Base-by-base conservation (phyloP, 2,888 invertebrate genomes). In the Noctua janthe region DNA sequence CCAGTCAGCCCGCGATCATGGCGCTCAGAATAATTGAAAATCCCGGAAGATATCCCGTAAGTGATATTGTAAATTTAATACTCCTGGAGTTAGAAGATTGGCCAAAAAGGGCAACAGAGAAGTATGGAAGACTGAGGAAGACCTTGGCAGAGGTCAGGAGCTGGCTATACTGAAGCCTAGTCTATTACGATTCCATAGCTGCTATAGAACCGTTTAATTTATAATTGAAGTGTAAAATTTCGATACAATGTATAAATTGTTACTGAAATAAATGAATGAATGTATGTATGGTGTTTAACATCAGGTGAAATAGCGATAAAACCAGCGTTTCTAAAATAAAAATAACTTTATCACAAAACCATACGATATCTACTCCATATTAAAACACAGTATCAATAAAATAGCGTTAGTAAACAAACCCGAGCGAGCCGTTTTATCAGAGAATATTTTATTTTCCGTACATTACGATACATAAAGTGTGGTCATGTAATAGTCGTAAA, bases 361-460 rank as follows among this genome's bases (percentile, higher is more conserved):
- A 59, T 59, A 59, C n/a, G n/a, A 59, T 72, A 80, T 74, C n/a
- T 67, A 56, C 4, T 59, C 15, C 51, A 17, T 64, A 80, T 20
- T 20, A 51, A 74, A 69, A 70, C 13, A 39, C 1, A 23, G 8
- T 64, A 76, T 39, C 69, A 69, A 54, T 69, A 76, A 77, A 76
- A 70, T 64, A 74, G 47, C 35, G 17, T n/a, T 35, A 59, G 75
- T 84, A 79, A 84, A 83, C 43, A 79, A 83, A 80, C 11, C 11
- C 4, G 67, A 20, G n/a, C n/a, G 64, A 67, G 13, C 56, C 13
- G 17, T 66, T 62, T 59, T 72, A 82, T 82, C 77, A 69, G 6
- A 54, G 43, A 47, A 77, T 80, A 67, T 78, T 81, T 83, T 76
- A 81, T 85, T 56, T 67, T 49, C 43, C 62, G 69, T 84, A 73